Conservation (phyloP, 1,140 invertebrate species). For the Euura lappo region DNA sequence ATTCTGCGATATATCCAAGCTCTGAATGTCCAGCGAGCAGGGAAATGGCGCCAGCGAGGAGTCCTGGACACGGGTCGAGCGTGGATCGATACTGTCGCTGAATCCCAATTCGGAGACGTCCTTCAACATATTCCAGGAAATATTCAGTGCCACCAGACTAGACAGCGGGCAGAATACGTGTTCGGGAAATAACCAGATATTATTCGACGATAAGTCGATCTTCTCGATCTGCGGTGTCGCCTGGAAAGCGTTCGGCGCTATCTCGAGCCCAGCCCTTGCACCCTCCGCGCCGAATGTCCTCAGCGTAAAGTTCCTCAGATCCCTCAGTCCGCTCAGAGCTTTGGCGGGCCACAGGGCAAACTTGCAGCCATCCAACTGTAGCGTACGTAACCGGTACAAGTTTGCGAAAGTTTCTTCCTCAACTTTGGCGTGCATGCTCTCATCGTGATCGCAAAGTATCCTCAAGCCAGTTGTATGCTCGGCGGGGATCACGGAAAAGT, state of each 20-base stretch:
- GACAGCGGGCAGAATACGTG: slow-evolving; percentile 83
- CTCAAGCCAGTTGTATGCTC: slow-evolving; percentile 82
- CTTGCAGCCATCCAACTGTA: slow-evolving; percentile 86
- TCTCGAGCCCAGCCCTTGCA: slow-evolving; percentile 78
- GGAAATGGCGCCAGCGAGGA: slow-evolving; percentile 51
- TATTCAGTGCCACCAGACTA: slow-evolving; percentile 78
- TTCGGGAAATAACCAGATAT: slow-evolving; percentile 86
- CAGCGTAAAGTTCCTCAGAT: slow-evolving; percentile 82
- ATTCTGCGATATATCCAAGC: slow-evolving; percentile 84
- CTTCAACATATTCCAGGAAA: slow-evolving; percentile 84
- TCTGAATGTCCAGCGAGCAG: slow-evolving; percentile 81
- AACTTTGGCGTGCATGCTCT: slow-evolving; percentile 68
- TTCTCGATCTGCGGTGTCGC: slow-evolving; percentile 76
- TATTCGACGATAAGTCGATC: slow-evolving; percentile 86
- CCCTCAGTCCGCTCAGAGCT: slow-evolving; percentile 74
- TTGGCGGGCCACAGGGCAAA: slow-evolving; percentile 72
- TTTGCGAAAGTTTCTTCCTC: slow-evolving; percentile 82
- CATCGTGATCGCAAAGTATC: slow-evolving; percentile 75
- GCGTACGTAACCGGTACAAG: slow-evolving; percentile 75
- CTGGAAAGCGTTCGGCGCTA: slow-evolving; percentile 75
- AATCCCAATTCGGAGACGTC: slow-evolving; percentile 84
- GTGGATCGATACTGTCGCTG: slow-evolving; percentile 61
- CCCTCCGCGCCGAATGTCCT: slow-evolving; percentile 73
- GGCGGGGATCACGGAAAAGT: slow-evolving; percentile 84
- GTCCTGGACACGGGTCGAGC: slow-evolving; percentile 33